Evolutionary conservation across 2,888 invertebrate genomes (phyloP).

Genomic region (Morpho helenor): DNA sequence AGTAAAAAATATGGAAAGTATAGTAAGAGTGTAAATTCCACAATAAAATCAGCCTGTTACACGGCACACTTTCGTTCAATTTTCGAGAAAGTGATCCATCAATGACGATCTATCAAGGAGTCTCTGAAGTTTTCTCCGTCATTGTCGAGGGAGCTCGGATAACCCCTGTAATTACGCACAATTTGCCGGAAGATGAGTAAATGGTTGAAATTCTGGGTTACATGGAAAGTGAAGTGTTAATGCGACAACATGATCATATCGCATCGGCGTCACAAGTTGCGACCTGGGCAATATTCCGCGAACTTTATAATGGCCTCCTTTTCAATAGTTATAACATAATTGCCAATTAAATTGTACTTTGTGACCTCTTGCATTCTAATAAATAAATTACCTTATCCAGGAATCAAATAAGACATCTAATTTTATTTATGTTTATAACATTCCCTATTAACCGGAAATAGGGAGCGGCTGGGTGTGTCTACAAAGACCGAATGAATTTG

Average conservation of each 20-base stretch:
- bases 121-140: slow-evolving; percentile 57
- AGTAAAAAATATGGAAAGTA: too few species aligned
- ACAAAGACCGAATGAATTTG: slow-evolving; percentile 53
- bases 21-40: slow-evolving; percentile 36
- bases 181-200: slow-evolving; percentile 74
- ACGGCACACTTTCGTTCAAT: slow-evolving; percentile 71
- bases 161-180: slow-evolving; percentile 66
- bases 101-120: slow-evolving; percentile 65
- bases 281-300: slow-evolving; percentile 53
- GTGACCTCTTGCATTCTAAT: slow-evolving; percentile 4
- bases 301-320: slow-evolving; percentile 47
- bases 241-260: slow-evolving; percentile 72
- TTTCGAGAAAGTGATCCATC: slow-evolving; percentile 75
- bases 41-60: slow-evolving; percentile 59
- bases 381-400: slow-evolving; percentile 8
- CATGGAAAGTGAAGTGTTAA: slow-evolving; percentile 75
- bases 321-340: slow-evolving; percentile 25
- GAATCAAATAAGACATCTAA: slow-evolving; percentile 39
- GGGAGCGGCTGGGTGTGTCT: slow-evolving; percentile 71
- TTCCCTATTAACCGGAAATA: slow-evolving; percentile 65
- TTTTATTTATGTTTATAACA: slow-evolving; percentile 52
- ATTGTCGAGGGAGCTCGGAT: slow-evolving; percentile 43
- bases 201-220: slow-evolving; percentile 72
- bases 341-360: slow-evolving; percentile 5
- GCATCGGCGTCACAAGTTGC: slow-evolving; percentile 47